Conservation (phyloP, 2,888 invertebrate genomes). For the Amphiduros pacificus region DNA sequence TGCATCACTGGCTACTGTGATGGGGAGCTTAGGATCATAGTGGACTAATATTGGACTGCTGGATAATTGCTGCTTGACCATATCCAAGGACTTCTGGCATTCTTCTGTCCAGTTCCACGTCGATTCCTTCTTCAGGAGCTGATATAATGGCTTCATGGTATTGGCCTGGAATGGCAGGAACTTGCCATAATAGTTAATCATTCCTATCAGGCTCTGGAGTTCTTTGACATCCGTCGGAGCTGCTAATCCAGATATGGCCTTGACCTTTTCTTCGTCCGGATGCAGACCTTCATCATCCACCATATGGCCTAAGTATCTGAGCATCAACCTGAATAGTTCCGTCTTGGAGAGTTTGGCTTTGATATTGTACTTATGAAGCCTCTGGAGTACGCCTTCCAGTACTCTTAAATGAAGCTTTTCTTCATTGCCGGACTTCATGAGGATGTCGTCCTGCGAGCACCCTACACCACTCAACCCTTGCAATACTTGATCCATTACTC, state of each 20-base stretch:
- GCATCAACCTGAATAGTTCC: no score
- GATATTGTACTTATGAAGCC: background rate
- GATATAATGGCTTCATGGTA: background rate
- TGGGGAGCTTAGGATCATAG: conserved; percentile 36
- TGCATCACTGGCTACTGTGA: conserved; percentile 54
- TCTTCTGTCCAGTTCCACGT: background rate
- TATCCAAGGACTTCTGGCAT: background rate
- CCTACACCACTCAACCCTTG: background rate
- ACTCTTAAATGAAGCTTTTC: background rate
- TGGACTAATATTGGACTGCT: conserved; percentile 35
- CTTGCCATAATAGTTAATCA: background rate
- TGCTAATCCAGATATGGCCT: background rate
- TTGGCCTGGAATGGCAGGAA: background rate
- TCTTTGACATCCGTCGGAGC: background rate
- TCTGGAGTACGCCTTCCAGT: background rate
- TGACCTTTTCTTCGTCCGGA: background rate
- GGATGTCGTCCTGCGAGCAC: background rate
- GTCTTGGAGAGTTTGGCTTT: background rate
- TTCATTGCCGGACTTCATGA: background rate
- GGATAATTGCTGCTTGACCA: conserved; percentile 26
- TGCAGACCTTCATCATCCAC: background rate
- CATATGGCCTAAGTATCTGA: conserved; percentile 1
- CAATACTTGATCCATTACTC: background rate
- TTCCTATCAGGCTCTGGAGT: background rate
- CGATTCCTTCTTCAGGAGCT: background rate